These are phyloP conservation scores for Ornithorhynchus anatinus DNA, from an alignment of 2,113 vertebrate species.

Conservation along the genomic window DNA sequence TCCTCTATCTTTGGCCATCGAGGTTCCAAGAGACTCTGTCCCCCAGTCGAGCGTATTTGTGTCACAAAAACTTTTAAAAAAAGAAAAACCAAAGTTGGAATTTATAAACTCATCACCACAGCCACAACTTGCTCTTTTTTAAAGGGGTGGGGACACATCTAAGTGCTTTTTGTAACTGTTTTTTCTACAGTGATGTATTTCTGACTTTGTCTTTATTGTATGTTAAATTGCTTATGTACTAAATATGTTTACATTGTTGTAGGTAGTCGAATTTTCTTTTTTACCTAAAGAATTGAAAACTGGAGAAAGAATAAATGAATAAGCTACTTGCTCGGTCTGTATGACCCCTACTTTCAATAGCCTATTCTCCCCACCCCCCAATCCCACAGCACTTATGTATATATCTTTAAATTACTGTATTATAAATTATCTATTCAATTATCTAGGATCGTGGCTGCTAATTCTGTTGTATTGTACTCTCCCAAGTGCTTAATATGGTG, in stretches of 20 bases:
- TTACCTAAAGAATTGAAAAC: constrained; percentile 24
- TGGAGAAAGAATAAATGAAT: too few species aligned
- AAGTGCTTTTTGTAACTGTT: constrained; percentile 15
- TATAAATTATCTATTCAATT: too few species aligned
- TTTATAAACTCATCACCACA: not conserved
- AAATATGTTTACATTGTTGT: constrained; percentile 26
- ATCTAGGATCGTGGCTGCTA: too few species aligned
- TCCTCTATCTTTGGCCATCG: not conserved
- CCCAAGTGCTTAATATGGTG: too few species aligned
- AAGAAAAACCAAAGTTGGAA: constrained; percentile 15
- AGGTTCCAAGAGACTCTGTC: not conserved
- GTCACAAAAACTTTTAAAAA: not conserved
- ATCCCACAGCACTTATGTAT: too few species aligned
- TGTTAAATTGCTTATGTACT: not conserved
- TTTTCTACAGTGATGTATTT: constrained; percentile 22
- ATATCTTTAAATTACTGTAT: too few species aligned
- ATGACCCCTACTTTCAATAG: too few species aligned
- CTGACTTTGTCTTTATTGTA: not conserved
- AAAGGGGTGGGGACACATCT: constrained; percentile 1
- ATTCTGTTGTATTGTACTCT: too few species aligned
- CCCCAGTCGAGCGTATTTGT: not conserved
- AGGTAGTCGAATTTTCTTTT: constrained; percentile 32
- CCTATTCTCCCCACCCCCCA: too few species aligned
- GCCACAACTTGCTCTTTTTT: not conserved
- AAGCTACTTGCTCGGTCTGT: too few species aligned